phyloP scores from a whole-genome alignment of 2,888 invertebrate genomes.

The Drosophila hawaiiensis region DNA sequence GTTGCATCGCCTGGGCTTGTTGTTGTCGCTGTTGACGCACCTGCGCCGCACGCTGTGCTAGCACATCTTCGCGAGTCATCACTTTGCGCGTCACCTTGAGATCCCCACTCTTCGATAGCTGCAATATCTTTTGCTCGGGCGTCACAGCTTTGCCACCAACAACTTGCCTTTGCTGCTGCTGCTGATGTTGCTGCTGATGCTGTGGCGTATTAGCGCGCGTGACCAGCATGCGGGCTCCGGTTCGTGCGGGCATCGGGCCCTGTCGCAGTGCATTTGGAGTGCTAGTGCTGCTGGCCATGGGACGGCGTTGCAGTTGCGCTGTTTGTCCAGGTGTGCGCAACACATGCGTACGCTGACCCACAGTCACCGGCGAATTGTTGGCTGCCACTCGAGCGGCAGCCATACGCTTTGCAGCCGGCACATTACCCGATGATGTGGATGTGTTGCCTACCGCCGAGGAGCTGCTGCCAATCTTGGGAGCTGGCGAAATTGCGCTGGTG shows the following conservation, averaged over 20 bases:
- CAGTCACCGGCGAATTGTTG: conserved; percentile 48
- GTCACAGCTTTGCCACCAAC: conserved; percentile 75
- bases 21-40: conserved; percentile 71
- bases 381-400: conserved; percentile 36
- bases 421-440: not conserved
- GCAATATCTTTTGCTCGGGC: conserved; percentile 85
- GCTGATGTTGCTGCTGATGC: conserved; percentile 19
- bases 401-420: conserved; percentile 45
- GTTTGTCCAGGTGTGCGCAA: conserved; percentile 62
- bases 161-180: conserved; percentile 37
- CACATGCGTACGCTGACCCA: conserved; percentile 57
- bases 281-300: conserved; percentile 29
- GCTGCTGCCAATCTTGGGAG: conserved; percentile 15
- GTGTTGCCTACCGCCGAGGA: not conserved
- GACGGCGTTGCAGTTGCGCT: conserved; percentile 66
- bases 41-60: conserved; percentile 72
- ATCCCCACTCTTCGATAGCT: conserved; percentile 86
- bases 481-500: conserved; percentile 33
- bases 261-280: conserved; percentile 28
- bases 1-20: conserved; percentile 61
- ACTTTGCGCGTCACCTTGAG: conserved; percentile 86
- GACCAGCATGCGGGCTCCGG: conserved; percentile 76
- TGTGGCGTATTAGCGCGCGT: conserved; percentile 52
- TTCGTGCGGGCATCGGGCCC: conserved; percentile 37
- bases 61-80: conserved; percentile 82